A percentile compares a stretch with the other conserved stretches of the same genome.
Evolutionary conservation across 2,888 invertebrate species (phyloP).

Genomic region (Aleiodes leptofemur): DNA sequence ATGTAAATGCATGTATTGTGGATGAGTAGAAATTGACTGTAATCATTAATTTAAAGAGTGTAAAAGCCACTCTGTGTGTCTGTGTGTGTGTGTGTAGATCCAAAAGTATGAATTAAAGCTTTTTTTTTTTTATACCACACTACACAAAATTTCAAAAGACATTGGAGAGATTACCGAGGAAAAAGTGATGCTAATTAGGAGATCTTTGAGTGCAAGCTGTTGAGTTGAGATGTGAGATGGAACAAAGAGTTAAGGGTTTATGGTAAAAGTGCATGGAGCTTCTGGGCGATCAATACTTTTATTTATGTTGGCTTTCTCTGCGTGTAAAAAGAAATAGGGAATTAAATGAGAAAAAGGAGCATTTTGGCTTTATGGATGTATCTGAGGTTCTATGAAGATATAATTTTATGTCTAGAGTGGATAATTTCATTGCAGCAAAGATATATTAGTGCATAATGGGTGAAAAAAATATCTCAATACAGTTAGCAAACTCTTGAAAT

Average conservation of each 20-base stretch:
- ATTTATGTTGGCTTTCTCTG: conserved; percentile 11
- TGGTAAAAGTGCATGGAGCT: conserved; percentile 31
- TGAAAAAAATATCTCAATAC: no score
- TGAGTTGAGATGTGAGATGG: conserved; percentile 11
- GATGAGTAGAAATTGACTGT: background rate
- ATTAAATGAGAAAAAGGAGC: no score
- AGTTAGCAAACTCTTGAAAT: no score
- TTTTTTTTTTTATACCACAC: background rate
- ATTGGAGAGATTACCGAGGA: background rate
- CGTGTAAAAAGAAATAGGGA: background rate
- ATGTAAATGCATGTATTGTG: background rate
- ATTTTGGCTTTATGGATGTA: no score
- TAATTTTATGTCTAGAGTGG: no score
- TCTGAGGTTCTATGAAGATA: no score
- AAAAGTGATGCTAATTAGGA: conserved; percentile 68
- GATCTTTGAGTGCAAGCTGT: conserved; percentile 53
- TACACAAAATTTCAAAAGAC: background rate
- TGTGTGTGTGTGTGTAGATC: background rate
- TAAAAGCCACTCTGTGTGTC: background rate
- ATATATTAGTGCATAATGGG: no score
- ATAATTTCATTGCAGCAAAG: no score
- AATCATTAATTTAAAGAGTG: conserved; percentile 12
- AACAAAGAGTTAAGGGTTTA: conserved; percentile 21
- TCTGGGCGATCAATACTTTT: conserved; percentile 29
- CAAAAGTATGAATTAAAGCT: background rate